Percentiles rank a stretch among this genome's conserved stretches.
These are phyloP conservation scores for Pseudachorutes palmiensis DNA, from an alignment of 1,140 invertebrate species.

Conservation along the genomic window DNA sequence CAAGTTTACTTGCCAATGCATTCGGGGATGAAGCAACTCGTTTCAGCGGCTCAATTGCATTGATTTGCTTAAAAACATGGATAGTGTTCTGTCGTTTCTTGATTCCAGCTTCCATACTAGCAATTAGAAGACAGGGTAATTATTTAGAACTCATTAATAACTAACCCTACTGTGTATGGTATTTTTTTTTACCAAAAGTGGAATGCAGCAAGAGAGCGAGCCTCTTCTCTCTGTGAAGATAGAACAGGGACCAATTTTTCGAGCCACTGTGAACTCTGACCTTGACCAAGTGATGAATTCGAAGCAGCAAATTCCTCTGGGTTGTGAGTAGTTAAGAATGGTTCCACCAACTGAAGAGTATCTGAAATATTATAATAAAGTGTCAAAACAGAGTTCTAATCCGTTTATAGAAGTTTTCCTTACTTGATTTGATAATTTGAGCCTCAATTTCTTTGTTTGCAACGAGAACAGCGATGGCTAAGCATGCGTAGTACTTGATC, in stretches of 20 bases:
- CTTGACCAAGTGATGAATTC: slow-evolving; percentile 80
- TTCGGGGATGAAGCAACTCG: slow-evolving; percentile 96
- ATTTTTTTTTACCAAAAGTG: slow-evolving; percentile 67
- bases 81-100: slow-evolving; percentile 93
- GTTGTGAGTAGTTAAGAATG: slow-evolving; percentile 87
- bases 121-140: not conserved
- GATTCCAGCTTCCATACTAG: slow-evolving; percentile 88
- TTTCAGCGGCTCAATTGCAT: slow-evolving; percentile 89
- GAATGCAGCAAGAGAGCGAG: slow-evolving; percentile 91
- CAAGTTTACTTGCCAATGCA: slow-evolving; percentile 93
- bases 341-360: slow-evolving; percentile 89
- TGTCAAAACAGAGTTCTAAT: not conserved
- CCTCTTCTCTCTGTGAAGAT: slow-evolving; percentile 89
- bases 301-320: slow-evolving; percentile 91
- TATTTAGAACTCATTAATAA: too few relatives aligned
- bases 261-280: slow-evolving; percentile 93
- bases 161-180: too few relatives aligned
- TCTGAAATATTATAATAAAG: slow-evolving; percentile 18
- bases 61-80: slow-evolving; percentile 88
- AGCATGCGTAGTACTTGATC: slow-evolving; percentile 95
- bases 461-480: slow-evolving; percentile 91
- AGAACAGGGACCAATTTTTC: slow-evolving; percentile 88
- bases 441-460: slow-evolving; percentile 98
- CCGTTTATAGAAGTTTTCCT: not conserved
- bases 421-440: slow-evolving; percentile 83